Conservation (phyloP, 2,113 vertebrate genomes). For the Petroica traversi region DNA sequence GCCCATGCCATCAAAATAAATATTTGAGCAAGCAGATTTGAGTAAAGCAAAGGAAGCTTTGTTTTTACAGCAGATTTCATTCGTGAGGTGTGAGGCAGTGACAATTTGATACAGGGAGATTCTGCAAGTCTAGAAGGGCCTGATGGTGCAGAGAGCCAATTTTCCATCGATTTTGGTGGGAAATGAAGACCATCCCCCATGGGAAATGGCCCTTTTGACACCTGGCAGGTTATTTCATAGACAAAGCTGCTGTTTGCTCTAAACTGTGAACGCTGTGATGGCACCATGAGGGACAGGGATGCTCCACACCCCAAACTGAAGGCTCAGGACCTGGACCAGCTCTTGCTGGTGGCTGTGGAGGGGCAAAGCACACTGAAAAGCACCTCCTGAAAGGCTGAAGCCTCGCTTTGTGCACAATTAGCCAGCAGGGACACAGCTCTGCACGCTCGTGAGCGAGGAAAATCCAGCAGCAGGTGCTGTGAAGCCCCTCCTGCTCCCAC, state of each 20-base stretch:
- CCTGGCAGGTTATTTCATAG: not conserved
- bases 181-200: not conserved
- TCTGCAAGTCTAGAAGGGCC: not conserved
- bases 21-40: constrained; percentile 12
- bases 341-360: not conserved
- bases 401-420: not conserved
- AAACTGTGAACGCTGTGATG: accelerated
- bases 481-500: not conserved
- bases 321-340: not conserved
- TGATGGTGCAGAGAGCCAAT: not conserved
- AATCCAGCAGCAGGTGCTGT: not conserved
- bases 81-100: not conserved
- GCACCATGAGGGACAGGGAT: accelerated
- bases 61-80: not conserved
- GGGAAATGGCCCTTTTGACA: not conserved
- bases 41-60: not conserved
- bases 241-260: accelerated
- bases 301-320: not conserved
- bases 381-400: accelerated
- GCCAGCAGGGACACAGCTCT: not conserved
- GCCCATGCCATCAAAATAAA: constrained; percentile 13
- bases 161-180: not conserved
- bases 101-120: not conserved
- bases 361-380: not conserved
- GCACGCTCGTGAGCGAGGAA: accelerated